Conservation (phyloP, 2,113 vertebrate species). For the Monarcha castaneiventris region DNA sequence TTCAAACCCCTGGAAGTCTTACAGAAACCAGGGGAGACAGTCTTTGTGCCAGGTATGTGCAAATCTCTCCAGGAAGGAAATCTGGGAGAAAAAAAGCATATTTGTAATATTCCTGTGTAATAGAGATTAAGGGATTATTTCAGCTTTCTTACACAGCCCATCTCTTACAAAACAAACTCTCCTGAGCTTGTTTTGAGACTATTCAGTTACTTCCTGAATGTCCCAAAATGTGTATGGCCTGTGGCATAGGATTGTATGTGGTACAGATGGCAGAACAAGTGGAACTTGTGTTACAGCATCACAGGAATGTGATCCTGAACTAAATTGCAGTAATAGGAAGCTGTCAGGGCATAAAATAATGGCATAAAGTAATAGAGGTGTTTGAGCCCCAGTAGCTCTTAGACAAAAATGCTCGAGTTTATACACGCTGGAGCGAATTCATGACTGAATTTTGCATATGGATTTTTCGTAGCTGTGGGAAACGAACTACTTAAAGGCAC, state of each 20-base stretch:
- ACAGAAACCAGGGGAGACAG: constrained; percentile 93
- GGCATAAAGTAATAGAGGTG: neutral
- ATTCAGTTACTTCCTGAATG: neutral
- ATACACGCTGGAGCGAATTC: neutral
- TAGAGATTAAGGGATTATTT: neutral
- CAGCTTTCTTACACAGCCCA: neutral
- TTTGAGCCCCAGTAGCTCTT: neutral
- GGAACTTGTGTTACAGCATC: neutral
- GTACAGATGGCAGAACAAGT: neutral
- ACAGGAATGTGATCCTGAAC: neutral
- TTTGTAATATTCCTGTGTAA: neutral
- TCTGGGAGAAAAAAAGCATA: neutral
- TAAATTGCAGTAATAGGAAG: neutral
- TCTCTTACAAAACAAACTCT: neutral
- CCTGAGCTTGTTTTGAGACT: neutral
- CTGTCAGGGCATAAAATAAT: neutral
- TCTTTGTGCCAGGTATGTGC: constrained; percentile 90
- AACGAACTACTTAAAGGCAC: neutral
- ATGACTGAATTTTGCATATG: neutral
- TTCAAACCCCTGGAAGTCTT: constrained; percentile 94
- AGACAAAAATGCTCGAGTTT: neutral
- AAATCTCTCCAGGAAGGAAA: neutral
- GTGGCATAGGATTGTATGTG: neutral
- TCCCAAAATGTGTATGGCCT: neutral
- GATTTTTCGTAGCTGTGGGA: neutral